A percentile compares a stretch with the other conserved stretches of the same genome.
Conservation (phyloP, 92 coral and sea anemone species). For the Bergia sp. region DNA sequence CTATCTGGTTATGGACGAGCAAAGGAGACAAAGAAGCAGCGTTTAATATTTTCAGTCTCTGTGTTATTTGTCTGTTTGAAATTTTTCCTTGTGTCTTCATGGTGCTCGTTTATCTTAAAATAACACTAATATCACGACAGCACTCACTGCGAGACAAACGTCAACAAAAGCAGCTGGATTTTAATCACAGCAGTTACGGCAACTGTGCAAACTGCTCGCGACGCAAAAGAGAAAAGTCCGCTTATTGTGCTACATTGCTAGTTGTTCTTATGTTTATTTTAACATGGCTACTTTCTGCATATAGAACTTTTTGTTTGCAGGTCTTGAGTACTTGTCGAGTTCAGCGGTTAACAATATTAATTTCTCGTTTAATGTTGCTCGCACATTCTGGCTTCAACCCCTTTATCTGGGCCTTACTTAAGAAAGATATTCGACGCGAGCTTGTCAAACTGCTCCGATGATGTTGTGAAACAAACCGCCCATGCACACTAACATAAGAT, state of each 20-base stretch:
- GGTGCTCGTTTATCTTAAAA: constrained; percentile 3
- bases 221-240: background rate
- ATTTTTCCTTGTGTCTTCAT: background rate
- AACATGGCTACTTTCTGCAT: background rate
- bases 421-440: constrained; percentile 3
- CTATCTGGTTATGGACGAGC: background rate
- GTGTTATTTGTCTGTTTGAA: background rate
- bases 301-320: background rate
- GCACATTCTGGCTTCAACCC: constrained; percentile 1
- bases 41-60: background rate
- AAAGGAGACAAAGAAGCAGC: background rate
- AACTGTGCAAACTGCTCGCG: background rate
- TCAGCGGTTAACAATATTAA: background rate
- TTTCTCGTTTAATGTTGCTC: background rate
- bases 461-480: background rate
- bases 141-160: background rate
- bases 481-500: background rate
- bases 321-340: background rate
- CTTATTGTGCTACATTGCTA: background rate
- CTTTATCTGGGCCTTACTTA: constrained; percentile 6
- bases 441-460: background rate
- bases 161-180: constrained; percentile 5
- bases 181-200: background rate
- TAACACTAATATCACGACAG: background rate
- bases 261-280: background rate